Percentiles rank a stretch among this genome's conserved stretches.
phyloP scores from a whole-genome alignment of 2,797 vertebrate species.

The Acipenser transmontanus region DNA sequence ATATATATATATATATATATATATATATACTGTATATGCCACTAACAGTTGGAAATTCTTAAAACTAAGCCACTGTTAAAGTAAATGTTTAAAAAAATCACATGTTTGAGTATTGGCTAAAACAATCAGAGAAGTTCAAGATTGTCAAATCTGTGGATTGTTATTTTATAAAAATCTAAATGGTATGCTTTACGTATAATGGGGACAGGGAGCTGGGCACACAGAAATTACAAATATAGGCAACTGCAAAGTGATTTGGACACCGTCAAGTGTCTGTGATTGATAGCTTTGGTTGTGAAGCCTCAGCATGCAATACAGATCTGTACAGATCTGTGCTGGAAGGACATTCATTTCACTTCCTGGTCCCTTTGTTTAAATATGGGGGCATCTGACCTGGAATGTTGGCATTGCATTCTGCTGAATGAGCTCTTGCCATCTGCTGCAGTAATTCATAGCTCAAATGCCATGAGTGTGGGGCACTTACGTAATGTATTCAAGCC shows the following conservation, averaged over 20 bases:
- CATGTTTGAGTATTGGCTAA: no score
- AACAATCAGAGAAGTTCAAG: no score
- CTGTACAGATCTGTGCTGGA: slow-evolving; percentile 32
- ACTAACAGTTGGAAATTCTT: no score
- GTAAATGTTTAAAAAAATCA: no score
- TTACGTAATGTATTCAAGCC: slow-evolving; percentile 42
- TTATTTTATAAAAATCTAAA: no score
- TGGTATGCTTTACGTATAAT: no score
- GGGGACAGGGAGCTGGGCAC: no score
- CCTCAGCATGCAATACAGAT: slow-evolving; percentile 42
- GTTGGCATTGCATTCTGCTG: slow-evolving; percentile 44
- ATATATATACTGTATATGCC: no score
- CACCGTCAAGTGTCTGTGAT: slow-evolving; percentile 44
- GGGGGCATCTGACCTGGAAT: slow-evolving; percentile 52
- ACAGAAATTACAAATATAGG: neutral
- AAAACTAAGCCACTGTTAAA: no score
- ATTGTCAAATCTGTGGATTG: no score
- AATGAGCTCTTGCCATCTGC: slow-evolving; percentile 56
- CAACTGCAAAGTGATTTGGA: slow-evolving; percentile 34
- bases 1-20: no score
- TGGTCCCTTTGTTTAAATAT: slow-evolving; percentile 53
- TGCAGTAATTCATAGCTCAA: slow-evolving; percentile 61
- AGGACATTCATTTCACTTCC: slow-evolving; percentile 59
- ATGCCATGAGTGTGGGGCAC: slow-evolving; percentile 56
- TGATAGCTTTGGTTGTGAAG: slow-evolving; percentile 57